These are phyloP conservation scores for Esox niger DNA, from an alignment of 2,113 vertebrate genomes.

Conservation along the genomic window DNA sequence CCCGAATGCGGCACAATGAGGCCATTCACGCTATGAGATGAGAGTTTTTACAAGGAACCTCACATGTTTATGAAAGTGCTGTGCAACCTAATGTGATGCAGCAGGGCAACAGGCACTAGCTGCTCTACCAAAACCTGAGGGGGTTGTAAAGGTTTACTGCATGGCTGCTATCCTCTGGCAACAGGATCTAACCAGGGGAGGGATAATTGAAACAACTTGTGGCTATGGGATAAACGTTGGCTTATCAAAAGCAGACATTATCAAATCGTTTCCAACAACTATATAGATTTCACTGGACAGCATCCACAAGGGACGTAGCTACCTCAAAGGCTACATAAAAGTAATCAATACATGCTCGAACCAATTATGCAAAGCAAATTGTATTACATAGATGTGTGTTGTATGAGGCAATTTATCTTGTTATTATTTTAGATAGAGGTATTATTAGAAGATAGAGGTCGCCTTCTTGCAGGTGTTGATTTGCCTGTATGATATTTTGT, in stretches of 20 bases:
- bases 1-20: constrained; percentile 43
- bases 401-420: background rate
- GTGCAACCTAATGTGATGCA: constrained; percentile 22
- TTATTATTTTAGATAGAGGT: too few species aligned
- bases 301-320: too few species aligned
- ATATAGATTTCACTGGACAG: too few species aligned
- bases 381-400: background rate
- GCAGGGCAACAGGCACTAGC: constrained; percentile 13
- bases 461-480: too few species aligned
- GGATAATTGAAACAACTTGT: constrained; percentile 48
- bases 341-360: too few species aligned
- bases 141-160: constrained; percentile 33
- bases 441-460: too few species aligned
- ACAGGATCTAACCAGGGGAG: constrained; percentile 17
- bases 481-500: constrained; percentile 1
- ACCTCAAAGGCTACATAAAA: too few species aligned
- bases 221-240: constrained; percentile 37
- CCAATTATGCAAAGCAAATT: too few species aligned
- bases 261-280: background rate
- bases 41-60: constrained; percentile 51
- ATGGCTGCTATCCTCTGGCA: constrained; percentile 13
- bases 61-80: constrained; percentile 32
- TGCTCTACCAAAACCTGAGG: constrained; percentile 26
- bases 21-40: constrained; percentile 35
- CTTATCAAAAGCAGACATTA: background rate